phyloP scores from a whole-genome alignment of 2,888 invertebrate species.

The Pharmacophagus antenor region DNA sequence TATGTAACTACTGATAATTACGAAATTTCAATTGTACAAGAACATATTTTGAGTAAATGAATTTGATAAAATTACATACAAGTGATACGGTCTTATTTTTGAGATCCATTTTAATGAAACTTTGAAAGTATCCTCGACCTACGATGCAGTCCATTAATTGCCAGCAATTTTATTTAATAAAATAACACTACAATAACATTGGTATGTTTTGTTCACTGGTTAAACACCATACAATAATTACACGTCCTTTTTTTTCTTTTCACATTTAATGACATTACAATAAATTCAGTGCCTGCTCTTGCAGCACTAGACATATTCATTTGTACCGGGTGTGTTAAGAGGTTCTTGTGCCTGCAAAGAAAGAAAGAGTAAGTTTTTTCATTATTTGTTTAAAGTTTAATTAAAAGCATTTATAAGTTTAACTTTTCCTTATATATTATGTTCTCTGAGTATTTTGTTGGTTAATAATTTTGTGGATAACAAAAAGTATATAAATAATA shows the following conservation, averaged over 20 bases:
- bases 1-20: slow-evolving; percentile 48
- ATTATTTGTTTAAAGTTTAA: too few species aligned
- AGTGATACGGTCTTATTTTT: slow-evolving; percentile 46
- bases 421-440: too few species aligned
- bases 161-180: slow-evolving; percentile 51
- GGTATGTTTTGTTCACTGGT: slow-evolving; percentile 69
- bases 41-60: neutral
- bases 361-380: slow-evolving; percentile 38
- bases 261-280: slow-evolving; percentile 73
- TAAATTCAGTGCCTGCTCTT: slow-evolving; percentile 72
- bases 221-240: slow-evolving; percentile 66
- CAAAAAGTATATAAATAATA: too few species aligned
- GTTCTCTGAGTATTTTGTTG: too few species aligned
- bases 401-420: neutral
- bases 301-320: slow-evolving; percentile 89
- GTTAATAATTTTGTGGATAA: too few species aligned
- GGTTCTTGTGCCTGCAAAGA: slow-evolving; percentile 90
- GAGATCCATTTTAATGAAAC: slow-evolving; percentile 61
- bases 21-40: slow-evolving; percentile 33
- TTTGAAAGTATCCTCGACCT: neutral
- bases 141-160: slow-evolving; percentile 51
- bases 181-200: slow-evolving; percentile 62
- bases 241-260: slow-evolving; percentile 79
- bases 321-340: slow-evolving; percentile 88
- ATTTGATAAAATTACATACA: slow-evolving; percentile 7